Evolutionary conservation across 2,888 invertebrate genomes (phyloP), one percentile per base, ranked within the genome.

Genomic region (Automeris io): DNA sequence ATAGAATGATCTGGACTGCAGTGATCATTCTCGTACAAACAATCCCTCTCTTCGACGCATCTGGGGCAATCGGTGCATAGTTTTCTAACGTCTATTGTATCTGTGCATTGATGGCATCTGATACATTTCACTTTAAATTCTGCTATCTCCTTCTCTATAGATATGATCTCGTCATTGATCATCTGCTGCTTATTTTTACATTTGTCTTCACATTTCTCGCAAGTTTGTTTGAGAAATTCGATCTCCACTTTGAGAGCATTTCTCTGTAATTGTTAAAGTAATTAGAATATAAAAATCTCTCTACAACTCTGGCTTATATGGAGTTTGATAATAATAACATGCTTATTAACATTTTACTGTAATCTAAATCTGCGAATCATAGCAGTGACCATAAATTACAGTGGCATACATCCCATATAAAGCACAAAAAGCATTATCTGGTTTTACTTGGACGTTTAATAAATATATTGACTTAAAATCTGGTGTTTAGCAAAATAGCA

Each of bases 61-160:
- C 63, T 64, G 0, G 82, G 79, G 45, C 86, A 85, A 41, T 86
- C 85, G 0, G 58, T 61, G 38, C 86, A 85, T 9, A 61, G 60
- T 22, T 62, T 73, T 6, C 68, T 65, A 2, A 64, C 41, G 38
- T 81, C 82, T 2, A 38, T 2, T 1, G 79, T 81, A 21, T 80
- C 80, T 1, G 66, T 70, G 37, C 58, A 59, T 47, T 64, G 47
- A 26, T 80, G 72, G 36, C 82, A 85, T 49, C 49, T 55, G 1
- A 51, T 44, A 47, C 82, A 81, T 57, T 58, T 65, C 0, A 49
- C 40, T 51, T 53, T 56, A 26, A 49, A 69, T 0, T 47, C 43
- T 1, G 46, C 43, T 33, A 83, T 72, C 41, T 77, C 70, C 6
- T 47, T 40, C 1, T 70, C 60, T 1, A 78, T 16, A 9, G 51